Base-by-base conservation (phyloP, 1,140 invertebrate genomes). In the Wiebesia pumilae region DNA sequence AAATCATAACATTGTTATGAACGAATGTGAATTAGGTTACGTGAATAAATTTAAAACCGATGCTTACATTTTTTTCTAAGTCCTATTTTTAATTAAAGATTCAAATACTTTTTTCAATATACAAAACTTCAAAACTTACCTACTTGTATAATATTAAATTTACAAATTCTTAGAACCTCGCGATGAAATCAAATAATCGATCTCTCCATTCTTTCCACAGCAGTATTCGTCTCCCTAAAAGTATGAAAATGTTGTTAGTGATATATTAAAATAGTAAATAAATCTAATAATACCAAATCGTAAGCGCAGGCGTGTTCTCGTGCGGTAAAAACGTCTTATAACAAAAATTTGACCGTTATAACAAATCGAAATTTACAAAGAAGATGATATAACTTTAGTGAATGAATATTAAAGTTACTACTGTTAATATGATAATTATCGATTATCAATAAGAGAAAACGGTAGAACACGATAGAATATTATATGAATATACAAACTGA, bases 401-500 rank as follows among this genome's bases (percentile, higher is more conserved):
- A 35, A 67, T 35, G 16, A 30, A 27, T 43, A 43, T 40, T 43
- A 40, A 40, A 24, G 6, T 71, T 35, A 38, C 0, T 54, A 54
- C 27, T 54, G 7, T 2, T 54, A 35, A 73, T n/a, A 83, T 35
- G 38, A 27, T 83, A 54, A 73, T 43, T 24, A n/a, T 51, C 33
- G 47, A 62, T 62, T 62, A 62, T 62, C 1, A 62, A 62, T 73
- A 54, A 78, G 40, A 54, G 30, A 4, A 77, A 54, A 78, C 1
- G n/a, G 73, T 27, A n/a, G n/a, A n/a, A 77, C 38, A 38, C 21
- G 30, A 16, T 21, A 82, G 71, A n/a, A 14, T 73, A 78, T 75
- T 67, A 84, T 35, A 79, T 38, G 38, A 51, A 79, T 35, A 84
- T 54, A 71, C 33, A 75, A 83, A 43, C 38, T 79, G 58, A 85